phyloP scores from a whole-genome alignment of 2,113 vertebrate genomes.

The Boulengeromyrus knoepffleri region DNA sequence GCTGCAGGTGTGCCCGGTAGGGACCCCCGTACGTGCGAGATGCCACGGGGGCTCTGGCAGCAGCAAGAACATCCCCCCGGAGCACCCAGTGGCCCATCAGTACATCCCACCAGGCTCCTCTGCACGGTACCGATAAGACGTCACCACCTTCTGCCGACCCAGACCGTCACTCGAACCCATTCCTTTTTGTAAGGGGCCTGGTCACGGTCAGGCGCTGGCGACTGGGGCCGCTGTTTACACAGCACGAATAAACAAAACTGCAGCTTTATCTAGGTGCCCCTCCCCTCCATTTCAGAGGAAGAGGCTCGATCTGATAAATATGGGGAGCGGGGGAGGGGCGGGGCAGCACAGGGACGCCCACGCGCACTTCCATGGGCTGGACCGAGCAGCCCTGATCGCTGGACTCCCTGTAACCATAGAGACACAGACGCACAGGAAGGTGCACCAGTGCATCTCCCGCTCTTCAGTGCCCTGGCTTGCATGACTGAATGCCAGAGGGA shows the following conservation, averaged over 20 bases:
- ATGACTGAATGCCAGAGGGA: background rate
- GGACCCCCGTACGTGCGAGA: slow-evolving; percentile 27
- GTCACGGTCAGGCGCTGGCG: background rate
- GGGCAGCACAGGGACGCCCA: slow-evolving; percentile 24
- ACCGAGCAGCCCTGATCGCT: slow-evolving; percentile 46
- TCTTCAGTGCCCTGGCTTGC: background rate
- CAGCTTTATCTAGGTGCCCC: slow-evolving; percentile 30
- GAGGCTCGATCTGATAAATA: slow-evolving; percentile 42
- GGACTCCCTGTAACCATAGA: slow-evolving; percentile 50
- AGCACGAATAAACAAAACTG: slow-evolving; percentile 30
- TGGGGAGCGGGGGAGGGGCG: slow-evolving; percentile 30
- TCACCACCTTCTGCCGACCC: background rate
- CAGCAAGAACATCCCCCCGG: background rate
- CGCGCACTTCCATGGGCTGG: slow-evolving; percentile 35
- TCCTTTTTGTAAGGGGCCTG: background rate
- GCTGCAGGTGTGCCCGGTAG: background rate
- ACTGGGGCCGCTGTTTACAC: slow-evolving; percentile 42
- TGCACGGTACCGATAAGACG: background rate
- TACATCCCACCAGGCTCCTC: slow-evolving; percentile 8
- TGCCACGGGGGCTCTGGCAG: slow-evolving; percentile 21
- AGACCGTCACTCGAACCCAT: background rate
- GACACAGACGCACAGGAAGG: slow-evolving; percentile 50
- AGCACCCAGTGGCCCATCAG: slow-evolving; percentile 13
- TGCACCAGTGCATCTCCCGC: slow-evolving; percentile 45
- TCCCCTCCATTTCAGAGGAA: slow-evolving; percentile 30